Evolutionary conservation across 2,113 vertebrate species (phyloP), one percentile per base, ranked within the genome.

Genomic region (Meleagris gallopavo): DNA sequence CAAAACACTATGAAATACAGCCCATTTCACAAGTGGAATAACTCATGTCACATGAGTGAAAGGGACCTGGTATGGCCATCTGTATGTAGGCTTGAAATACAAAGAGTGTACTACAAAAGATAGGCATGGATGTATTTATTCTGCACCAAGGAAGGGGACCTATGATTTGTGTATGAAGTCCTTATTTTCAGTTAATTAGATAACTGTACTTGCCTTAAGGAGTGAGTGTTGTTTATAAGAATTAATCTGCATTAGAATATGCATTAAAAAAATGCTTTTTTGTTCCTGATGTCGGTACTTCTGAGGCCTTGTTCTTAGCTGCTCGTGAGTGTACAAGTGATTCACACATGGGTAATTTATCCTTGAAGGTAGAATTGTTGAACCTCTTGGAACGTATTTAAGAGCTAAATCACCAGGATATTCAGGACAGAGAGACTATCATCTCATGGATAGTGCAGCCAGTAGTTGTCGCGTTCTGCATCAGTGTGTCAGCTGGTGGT

Each of bases 181-280:
- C 65, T 72, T 79, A 34, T 55, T 88, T 93, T 77, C 72, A 78
- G 0, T 70, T 78, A 48, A 73, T 70, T 62, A 70, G 36, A 38
- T 61, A 88, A 76, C 85, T 16, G 0, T 94, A 84, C 55, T 82
- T 95, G 93, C 95, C 91, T 94, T 89, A 94, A 93, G 77, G 70
- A 93, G 62, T 0, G 2, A 89, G 18, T 3, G 2, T 43, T 94
- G 66, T 83, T 81, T 57, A 9, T 91, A 65, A 87, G 62, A 76
- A n/a, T 69, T 65, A 61, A 22, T 91, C 70, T 82, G 36, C 52
- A n/a, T 78, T 90, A 57, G 60, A 77, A 54, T 66, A 32, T 6
- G 38, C 2, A 0, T 38, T 86, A 77, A 64, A 83, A 72, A 48
- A 17, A 67, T 2, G 8, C 22, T 88, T 71, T 71, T 82, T 70